Conservation (phyloP, 2,888 invertebrate species). For the Acronicta leporina region DNA sequence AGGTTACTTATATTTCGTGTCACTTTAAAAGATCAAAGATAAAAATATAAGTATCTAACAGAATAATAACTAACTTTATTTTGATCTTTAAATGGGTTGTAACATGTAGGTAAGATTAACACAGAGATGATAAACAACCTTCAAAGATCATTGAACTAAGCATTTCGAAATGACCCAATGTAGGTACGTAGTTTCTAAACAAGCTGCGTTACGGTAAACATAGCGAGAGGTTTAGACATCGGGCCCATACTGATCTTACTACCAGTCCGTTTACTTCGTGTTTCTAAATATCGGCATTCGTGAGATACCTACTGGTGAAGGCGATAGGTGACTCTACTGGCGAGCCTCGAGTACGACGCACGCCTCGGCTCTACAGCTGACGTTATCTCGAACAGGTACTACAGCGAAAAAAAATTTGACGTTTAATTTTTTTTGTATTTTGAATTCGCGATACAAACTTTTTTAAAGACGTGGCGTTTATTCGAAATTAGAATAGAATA, state of each 20-base stretch:
- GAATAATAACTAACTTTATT: too few species aligned
- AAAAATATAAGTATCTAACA: conserved; percentile 19
- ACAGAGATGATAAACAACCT: conserved; percentile 53
- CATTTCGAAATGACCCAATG: conserved; percentile 54
- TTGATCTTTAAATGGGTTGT: conserved; percentile 39
- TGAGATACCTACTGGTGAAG: conserved; percentile 70
- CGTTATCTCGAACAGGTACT: conserved; percentile 67
- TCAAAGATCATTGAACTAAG: conserved; percentile 59
- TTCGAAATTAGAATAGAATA: conserved; percentile 14
- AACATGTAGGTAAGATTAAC: conserved; percentile 46
- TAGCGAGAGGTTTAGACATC: conserved; percentile 75
- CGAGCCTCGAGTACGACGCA: conserved; percentile 79
- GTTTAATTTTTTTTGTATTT: conserved; percentile 14
- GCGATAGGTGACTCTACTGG: conserved; percentile 76
- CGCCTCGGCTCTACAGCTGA: conserved; percentile 67
- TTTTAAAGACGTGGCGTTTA: not conserved
- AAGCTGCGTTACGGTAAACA: conserved; percentile 58
- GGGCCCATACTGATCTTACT: conserved; percentile 70
- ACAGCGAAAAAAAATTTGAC: conserved; percentile 41
- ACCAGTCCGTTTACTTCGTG: conserved; percentile 72
- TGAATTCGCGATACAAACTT: not conserved
- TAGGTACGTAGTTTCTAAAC: conserved; percentile 57
- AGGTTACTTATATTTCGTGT: conserved; percentile 35
- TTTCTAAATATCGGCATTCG: conserved; percentile 79
- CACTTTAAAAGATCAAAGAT: conserved; percentile 31